Evolutionary conservation across 2,888 invertebrate genomes (phyloP).

Genomic region (Polyploca ridens): DNA sequence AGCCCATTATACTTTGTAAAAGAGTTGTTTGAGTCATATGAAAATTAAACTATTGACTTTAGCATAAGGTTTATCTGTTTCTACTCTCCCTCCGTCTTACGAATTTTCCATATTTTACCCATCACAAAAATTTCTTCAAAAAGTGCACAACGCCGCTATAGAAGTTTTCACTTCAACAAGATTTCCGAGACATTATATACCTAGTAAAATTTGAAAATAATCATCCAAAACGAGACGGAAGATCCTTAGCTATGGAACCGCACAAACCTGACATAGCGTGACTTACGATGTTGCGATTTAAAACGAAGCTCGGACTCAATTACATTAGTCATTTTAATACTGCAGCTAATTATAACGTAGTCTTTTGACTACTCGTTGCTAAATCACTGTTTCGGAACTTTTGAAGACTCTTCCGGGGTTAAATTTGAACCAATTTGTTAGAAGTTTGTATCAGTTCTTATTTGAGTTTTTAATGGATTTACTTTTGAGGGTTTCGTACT

Average conservation of each 20-base stretch:
- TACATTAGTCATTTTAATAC: conserved; percentile 46
- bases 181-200: background rate
- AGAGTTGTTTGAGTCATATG: too few species aligned
- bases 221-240: background rate
- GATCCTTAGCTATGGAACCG: conserved; percentile 34
- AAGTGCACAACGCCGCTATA: too few species aligned
- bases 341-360: conserved; percentile 36
- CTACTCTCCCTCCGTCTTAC: too few species aligned
- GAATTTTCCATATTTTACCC: too few species aligned
- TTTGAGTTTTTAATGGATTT: background rate
- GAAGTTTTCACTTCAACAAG: too few species aligned
- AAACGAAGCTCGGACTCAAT: conserved; percentile 42
- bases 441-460: background rate
- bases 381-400: conserved; percentile 22
- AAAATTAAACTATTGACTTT: too few species aligned
- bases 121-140: too few species aligned
- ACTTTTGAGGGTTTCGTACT: background rate
- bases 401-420: conserved; percentile 12
- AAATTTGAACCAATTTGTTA: conserved; percentile 11
- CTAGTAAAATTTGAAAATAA: too few species aligned
- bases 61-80: too few species aligned
- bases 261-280: conserved; percentile 35
- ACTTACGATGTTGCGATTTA: conserved; percentile 25
- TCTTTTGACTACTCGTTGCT: conserved; percentile 29
- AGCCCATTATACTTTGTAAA: too few species aligned